Percentiles rank a stretch among this genome's conserved stretches.
phyloP scores from a whole-genome alignment of 1,140 invertebrate species.

The Trachymyrmex cornetzi region DNA sequence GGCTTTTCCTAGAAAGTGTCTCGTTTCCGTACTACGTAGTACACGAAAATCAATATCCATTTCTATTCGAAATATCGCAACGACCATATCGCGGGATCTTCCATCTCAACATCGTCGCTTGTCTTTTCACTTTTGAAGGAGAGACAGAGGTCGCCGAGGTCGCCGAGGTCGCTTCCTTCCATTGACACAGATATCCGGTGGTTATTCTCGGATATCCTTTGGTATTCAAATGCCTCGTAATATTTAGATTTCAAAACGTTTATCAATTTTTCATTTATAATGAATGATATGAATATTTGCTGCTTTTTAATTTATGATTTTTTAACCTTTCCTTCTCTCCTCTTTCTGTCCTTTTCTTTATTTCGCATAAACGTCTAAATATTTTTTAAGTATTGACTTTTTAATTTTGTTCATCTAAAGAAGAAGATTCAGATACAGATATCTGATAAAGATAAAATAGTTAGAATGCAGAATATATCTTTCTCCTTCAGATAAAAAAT shows the following conservation, averaged over 20 bases:
- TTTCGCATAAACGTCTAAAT: neutral
- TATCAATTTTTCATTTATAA: neutral
- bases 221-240: neutral
- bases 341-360: neutral
- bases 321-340: neutral
- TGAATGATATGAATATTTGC: neutral
- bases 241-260: neutral
- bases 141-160: neutral
- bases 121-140: constrained; percentile 31
- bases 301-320: neutral
- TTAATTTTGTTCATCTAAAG: neutral
- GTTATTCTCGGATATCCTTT: constrained; percentile 22
- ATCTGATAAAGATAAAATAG: neutral
- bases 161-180: neutral
- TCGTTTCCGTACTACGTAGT: constrained; percentile 13
- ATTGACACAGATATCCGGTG: constrained; percentile 8
- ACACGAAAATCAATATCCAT: constrained; percentile 63
- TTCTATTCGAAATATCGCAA: constrained; percentile 49
- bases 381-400: neutral
- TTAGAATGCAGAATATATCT: neutral
- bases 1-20: constrained; percentile 7
- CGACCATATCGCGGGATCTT: constrained; percentile 2
- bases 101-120: constrained; percentile 15
- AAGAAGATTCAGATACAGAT: neutral
- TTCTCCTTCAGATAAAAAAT: neutral